Evolutionary conservation across 2,797 vertebrate species (phyloP).

Genomic region (Sarcophilus harrisii): DNA sequence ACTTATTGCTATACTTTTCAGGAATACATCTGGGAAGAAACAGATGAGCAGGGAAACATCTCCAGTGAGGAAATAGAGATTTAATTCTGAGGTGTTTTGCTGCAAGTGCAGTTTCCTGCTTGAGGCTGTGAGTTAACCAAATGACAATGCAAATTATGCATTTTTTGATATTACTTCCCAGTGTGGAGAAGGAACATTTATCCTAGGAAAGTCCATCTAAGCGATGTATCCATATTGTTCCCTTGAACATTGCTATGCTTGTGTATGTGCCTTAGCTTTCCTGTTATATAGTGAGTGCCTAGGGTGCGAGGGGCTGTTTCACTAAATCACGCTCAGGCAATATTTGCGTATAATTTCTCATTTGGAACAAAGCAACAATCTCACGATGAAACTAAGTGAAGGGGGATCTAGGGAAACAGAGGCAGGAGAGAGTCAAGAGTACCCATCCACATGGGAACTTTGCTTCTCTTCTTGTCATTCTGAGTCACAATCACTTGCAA

Average conservation of each 20-base stretch:
- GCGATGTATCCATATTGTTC: not conserved
- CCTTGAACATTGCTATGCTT: not conserved
- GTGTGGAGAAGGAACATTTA: not conserved
- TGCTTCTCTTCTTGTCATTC: too few relatives aligned
- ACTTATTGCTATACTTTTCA: too few relatives aligned
- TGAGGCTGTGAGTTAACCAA: not conserved
- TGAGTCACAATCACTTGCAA: too few relatives aligned
- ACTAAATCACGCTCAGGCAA: not conserved
- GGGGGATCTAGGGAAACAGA: not conserved
- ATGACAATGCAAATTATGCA: not conserved
- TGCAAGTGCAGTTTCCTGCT: not conserved
- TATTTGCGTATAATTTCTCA: not conserved
- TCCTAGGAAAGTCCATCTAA: not conserved
- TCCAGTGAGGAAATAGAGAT: not conserved
- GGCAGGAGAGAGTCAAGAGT: not conserved
- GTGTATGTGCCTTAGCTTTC: not conserved
- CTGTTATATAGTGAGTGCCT: not conserved
- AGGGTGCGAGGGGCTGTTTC: not conserved
- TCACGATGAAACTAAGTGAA: not conserved
- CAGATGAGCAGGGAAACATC: too few relatives aligned
- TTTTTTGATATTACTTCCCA: not conserved
- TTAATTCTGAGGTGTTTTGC: not conserved
- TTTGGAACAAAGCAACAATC: not conserved
- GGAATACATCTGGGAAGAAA: not conserved
- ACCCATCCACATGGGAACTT: too few relatives aligned